Evolutionary conservation across 2,113 vertebrate genomes (phyloP).

Genomic region (Coryphaenoides rupestris): DNA sequence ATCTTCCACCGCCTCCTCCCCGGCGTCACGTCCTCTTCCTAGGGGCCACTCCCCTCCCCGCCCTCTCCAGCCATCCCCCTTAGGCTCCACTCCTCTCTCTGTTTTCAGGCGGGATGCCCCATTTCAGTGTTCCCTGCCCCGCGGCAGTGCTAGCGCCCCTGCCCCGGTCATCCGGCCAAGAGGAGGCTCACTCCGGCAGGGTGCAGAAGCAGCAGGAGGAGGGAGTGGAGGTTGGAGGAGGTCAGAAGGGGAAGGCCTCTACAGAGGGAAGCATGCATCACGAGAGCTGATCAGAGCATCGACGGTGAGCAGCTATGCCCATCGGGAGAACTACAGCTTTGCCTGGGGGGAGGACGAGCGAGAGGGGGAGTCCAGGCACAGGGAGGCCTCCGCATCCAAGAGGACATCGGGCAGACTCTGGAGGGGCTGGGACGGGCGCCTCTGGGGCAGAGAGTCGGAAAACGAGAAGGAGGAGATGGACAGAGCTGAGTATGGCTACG

Average conservation of each 20-base stretch:
- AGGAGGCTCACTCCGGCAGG: constrained; percentile 71
- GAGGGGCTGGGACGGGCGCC: constrained; percentile 66
- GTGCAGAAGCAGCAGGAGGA: constrained; percentile 38
- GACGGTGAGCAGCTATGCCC: constrained; percentile 69
- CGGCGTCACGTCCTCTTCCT: constrained; percentile 47
- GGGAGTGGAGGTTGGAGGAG: constrained; percentile 53
- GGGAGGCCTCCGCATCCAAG: constrained; percentile 25
- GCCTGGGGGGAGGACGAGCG: constrained; percentile 58
- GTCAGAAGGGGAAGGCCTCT: constrained; percentile 67
- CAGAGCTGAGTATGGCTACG: constrained; percentile 60
- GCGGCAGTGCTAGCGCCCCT: constrained; percentile 58
- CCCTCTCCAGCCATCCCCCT: constrained; percentile 66
- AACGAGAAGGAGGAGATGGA: constrained; percentile 54
- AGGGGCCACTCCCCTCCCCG: constrained; percentile 67
- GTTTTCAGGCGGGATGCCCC: constrained; percentile 73
- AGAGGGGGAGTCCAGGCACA: constrained; percentile 5
- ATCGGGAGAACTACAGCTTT: constrained; percentile 54
- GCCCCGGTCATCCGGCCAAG: constrained; percentile 56
- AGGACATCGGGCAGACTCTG: constrained; percentile 63
- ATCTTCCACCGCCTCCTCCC: constrained; percentile 70
- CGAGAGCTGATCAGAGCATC: constrained; percentile 74
- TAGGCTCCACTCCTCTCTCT: constrained; percentile 68
- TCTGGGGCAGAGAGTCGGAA: constrained; percentile 68
- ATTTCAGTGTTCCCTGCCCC: constrained; percentile 75
- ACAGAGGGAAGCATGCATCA: constrained; percentile 75